A percentile compares a stretch with the other conserved stretches of the same genome.
Conservation (phyloP, 2,113 vertebrate genomes). For the Ploceus nigricollis region DNA sequence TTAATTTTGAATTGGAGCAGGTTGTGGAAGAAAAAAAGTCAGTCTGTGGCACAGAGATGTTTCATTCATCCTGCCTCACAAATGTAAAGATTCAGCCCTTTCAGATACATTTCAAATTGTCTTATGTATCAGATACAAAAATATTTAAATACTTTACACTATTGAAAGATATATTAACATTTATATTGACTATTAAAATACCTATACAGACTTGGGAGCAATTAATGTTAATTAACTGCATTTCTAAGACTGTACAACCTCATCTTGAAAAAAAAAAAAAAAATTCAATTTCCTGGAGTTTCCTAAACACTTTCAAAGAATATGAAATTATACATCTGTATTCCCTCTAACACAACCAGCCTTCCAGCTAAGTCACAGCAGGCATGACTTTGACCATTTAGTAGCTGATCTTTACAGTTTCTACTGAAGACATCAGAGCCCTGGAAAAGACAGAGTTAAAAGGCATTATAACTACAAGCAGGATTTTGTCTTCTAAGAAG, state of each 20-base stretch:
- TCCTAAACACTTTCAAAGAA: background rate
- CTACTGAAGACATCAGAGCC: background rate
- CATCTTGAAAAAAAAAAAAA: background rate
- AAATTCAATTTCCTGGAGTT: background rate
- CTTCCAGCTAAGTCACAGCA: background rate
- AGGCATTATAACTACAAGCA: background rate
- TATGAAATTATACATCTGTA: background rate
- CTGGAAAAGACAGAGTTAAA: background rate
- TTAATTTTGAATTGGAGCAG: background rate
- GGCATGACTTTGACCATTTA: background rate
- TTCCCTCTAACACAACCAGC: background rate
- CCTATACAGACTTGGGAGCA: background rate
- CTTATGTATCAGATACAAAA: background rate
- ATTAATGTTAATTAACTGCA: background rate
- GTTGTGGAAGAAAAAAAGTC: background rate
- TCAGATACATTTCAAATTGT: background rate
- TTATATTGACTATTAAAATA: background rate
- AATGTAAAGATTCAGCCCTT: background rate
- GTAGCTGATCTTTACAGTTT: background rate
- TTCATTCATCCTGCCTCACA: background rate
- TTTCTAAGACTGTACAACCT: background rate
- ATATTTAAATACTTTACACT: background rate
- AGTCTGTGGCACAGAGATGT: background rate
- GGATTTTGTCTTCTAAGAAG: background rate
- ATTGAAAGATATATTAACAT: background rate